Evolutionary conservation across 2,113 vertebrate species (phyloP).

Genomic region (Probosciger aterrimus): DNA sequence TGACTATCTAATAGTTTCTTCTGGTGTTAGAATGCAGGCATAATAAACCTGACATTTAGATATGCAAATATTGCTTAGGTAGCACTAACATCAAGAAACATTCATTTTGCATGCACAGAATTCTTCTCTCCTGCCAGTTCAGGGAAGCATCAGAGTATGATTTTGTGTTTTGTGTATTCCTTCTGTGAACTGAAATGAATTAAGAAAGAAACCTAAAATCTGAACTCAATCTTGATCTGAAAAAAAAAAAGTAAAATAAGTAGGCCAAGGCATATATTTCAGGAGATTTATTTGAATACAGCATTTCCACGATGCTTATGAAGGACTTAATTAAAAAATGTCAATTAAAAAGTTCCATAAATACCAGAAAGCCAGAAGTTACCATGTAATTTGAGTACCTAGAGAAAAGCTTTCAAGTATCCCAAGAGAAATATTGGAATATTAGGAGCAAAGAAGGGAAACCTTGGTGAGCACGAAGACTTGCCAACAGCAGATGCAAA

Average conservation of each 20-base stretch:
- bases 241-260: neutral
- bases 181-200: neutral
- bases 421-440: accelerated
- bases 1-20: neutral
- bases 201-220: neutral
- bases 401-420: neutral
- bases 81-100: neutral
- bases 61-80: neutral
- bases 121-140: neutral
- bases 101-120: neutral
- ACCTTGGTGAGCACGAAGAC: neutral
- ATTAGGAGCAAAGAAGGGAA: neutral
- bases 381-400: neutral
- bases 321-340: neutral
- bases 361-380: neutral
- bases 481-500: neutral
- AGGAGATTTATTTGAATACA: neutral
- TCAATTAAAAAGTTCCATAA: neutral
- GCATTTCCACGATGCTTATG: neutral
- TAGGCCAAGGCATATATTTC: neutral
- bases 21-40: neutral
- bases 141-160: neutral
- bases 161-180: neutral
- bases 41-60: neutral
- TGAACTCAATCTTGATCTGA: neutral